These are phyloP conservation scores for Macrochelys suwanniensis DNA, from an alignment of 2,797 vertebrate genomes.

Conservation along the genomic window DNA sequence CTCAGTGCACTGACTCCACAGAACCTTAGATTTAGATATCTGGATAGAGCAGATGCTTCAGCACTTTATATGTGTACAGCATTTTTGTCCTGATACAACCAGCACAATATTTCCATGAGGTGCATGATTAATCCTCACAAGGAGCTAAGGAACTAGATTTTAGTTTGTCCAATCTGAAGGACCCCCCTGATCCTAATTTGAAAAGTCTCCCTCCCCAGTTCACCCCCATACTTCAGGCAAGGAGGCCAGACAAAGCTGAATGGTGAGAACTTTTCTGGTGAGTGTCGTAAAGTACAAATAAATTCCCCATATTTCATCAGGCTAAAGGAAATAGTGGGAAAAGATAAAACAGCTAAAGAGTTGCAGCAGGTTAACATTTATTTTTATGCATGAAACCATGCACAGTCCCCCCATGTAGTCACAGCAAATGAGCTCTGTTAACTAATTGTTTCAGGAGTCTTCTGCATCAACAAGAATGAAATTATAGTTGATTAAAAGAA, in stretches of 20 bases:
- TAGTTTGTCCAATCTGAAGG: background rate
- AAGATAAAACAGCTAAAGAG: background rate
- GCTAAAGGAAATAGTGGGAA: background rate
- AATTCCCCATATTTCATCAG: fast-evolving
- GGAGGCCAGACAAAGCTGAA: background rate
- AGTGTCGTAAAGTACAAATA: background rate
- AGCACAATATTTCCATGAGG: background rate
- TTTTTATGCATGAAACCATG: background rate
- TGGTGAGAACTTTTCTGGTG: background rate
- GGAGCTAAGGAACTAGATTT: background rate
- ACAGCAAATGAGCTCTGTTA: background rate
- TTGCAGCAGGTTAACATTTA: background rate
- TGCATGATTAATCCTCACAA: background rate
- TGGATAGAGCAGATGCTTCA: background rate
- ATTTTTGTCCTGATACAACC: background rate
- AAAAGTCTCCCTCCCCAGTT: background rate
- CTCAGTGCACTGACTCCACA: background rate
- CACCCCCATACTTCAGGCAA: background rate
- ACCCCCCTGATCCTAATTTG: background rate
- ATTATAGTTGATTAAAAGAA: background rate
- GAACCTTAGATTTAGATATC: background rate
- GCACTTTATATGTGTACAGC: fast-evolving
- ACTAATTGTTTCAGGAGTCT: background rate
- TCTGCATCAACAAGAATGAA: background rate
- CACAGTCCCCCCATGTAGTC: background rate